phyloP scores from a whole-genome alignment of 2,888 invertebrate genomes.

The Mesochorus sp. region DNA sequence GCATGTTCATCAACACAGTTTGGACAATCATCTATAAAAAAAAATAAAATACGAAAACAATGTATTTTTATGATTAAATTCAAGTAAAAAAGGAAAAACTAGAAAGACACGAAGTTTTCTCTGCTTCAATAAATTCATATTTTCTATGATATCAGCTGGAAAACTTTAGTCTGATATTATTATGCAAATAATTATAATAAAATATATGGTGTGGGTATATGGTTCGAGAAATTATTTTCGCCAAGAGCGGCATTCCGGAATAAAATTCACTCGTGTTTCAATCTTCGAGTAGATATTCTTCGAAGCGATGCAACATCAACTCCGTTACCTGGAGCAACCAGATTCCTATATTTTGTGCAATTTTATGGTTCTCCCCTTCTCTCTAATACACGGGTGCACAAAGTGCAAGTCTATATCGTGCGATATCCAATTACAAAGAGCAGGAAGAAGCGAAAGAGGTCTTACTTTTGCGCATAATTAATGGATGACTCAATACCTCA shows the following conservation, averaged over 20 bases:
- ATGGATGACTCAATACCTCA: background rate
- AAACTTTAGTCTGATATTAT: conserved; percentile 22
- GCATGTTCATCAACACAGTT: conserved; percentile 90
- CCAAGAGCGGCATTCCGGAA: conserved; percentile 16
- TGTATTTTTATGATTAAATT: background rate
- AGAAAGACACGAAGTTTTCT: background rate
- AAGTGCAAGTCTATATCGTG: background rate
- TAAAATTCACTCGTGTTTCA: conserved; percentile 16
- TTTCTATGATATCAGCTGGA: background rate
- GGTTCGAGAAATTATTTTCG: conserved; percentile 1
- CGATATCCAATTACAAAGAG: conserved; percentile 23
- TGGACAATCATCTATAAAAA: conserved; percentile 87
- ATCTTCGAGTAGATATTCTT: conserved; percentile 1
- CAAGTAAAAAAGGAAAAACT: background rate
- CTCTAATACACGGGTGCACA: background rate
- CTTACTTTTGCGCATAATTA: background rate
- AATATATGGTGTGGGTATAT: conserved; percentile 20
- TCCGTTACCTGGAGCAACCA: background rate
- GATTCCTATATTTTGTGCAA: conserved; percentile 35
- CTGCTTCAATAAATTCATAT: background rate
- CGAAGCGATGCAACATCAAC: background rate
- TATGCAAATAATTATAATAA: conserved; percentile 25
- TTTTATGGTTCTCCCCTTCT: conserved; percentile 23
- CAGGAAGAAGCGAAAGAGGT: conserved; percentile 5
- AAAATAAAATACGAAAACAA: conserved; percentile 51